These are phyloP conservation scores for Polylopha cassiicola DNA, from an alignment of 2,888 invertebrate species.

Conservation along the genomic window DNA sequence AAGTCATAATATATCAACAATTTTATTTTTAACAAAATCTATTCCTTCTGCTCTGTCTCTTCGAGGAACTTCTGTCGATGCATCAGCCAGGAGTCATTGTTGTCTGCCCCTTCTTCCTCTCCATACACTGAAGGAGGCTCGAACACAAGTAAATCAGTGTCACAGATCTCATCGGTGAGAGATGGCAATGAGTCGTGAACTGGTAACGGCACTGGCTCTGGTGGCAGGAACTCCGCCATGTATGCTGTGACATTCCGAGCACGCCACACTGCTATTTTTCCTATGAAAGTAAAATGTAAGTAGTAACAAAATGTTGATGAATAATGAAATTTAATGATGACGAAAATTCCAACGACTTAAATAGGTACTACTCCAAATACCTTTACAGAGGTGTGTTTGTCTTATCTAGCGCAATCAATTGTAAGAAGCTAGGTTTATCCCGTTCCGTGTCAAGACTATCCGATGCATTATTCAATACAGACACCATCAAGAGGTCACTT, in stretches of 20 bases:
- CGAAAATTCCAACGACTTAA: too few species aligned
- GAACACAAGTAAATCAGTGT: slow-evolving; percentile 63
- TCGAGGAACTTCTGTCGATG: slow-evolving; percentile 66
- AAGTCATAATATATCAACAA: too few species aligned
- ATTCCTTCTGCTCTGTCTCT: slow-evolving; percentile 47
- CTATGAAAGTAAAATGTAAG: slow-evolving; percentile 31
- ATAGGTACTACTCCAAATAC: too few species aligned
- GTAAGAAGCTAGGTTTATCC: too few species aligned
- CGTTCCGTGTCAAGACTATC: too few species aligned
- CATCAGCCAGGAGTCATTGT: slow-evolving; percentile 63
- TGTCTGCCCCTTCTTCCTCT: slow-evolving; percentile 62
- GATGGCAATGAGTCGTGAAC: slow-evolving; percentile 80
- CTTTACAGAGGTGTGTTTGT: too few species aligned
- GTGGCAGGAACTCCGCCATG: slow-evolving; percentile 82
- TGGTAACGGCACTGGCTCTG: slow-evolving; percentile 81
- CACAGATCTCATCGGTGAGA: slow-evolving; percentile 54
- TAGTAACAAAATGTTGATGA: background rate
- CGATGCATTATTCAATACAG: too few species aligned
- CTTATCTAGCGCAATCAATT: too few species aligned
- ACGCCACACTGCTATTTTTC: slow-evolving; percentile 80
- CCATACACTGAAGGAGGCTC: slow-evolving; percentile 45
- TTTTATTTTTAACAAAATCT: slow-evolving; percentile 1
- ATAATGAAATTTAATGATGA: too few species aligned
- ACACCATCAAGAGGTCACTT: too few species aligned
- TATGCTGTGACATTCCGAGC: slow-evolving; percentile 82